phyloP scores from a whole-genome alignment of 2,888 invertebrate species.

The Erebia palarica region DNA sequence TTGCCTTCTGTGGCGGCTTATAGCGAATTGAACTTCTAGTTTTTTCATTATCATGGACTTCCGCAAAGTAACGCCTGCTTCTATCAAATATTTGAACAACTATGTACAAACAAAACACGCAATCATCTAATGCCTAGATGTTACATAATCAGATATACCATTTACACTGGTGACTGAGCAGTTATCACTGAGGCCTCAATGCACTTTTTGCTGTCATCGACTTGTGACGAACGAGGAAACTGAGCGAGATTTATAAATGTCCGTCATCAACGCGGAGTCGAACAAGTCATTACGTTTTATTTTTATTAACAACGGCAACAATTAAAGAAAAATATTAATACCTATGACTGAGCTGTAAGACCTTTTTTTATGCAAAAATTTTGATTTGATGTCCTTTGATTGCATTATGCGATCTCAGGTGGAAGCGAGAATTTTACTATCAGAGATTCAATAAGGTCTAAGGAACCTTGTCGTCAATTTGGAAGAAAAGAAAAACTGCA shows the following conservation, averaged over 20 bases:
- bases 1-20: no score
- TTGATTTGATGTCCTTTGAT: no score
- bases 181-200: background rate
- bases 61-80: no score
- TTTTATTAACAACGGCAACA: background rate
- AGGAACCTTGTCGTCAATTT: no score
- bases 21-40: no score
- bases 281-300: constrained; percentile 10
- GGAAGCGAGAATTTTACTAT: no score
- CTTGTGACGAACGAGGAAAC: constrained; percentile 9
- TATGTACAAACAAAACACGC: constrained; percentile 2
- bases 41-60: no score
- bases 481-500: no score
- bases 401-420: no score
- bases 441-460: no score
- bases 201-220: constrained; percentile 1
- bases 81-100: no score
- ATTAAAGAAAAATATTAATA: background rate
- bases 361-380: background rate
- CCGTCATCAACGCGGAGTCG: constrained; percentile 3
- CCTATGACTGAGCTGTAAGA: background rate
- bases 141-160: constrained; percentile 5
- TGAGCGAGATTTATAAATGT: background rate
- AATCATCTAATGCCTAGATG: background rate
- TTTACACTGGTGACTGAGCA: background rate